Conservation (phyloP, 2,797 vertebrate species). For the Salmo trutta region DNA sequence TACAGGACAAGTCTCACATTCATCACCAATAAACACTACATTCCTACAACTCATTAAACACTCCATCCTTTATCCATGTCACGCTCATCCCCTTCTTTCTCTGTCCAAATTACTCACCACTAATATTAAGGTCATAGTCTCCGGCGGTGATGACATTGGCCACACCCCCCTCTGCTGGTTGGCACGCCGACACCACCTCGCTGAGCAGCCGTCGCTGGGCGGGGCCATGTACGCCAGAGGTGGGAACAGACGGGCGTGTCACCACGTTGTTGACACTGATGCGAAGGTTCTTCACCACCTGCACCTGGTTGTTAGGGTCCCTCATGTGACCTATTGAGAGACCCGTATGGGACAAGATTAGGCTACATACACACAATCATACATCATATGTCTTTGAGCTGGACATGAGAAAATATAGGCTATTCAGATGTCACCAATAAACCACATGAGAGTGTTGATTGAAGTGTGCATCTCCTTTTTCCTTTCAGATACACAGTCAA, state of each 20-base stretch:
- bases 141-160: constrained; percentile 88
- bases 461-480: too few relatives aligned
- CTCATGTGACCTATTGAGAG: constrained; percentile 86
- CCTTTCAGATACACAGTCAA: too few relatives aligned
- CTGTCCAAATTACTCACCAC: constrained; percentile 78
- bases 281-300: constrained; percentile 93
- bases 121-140: constrained; percentile 95
- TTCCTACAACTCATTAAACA: neutral
- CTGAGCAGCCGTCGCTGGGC: constrained; percentile 76
- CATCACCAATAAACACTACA: neutral
- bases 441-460: too few relatives aligned
- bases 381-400: too few relatives aligned
- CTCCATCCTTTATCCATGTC: neutral
- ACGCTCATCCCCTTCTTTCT: neutral
- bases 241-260: constrained; percentile 72
- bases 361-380: too few relatives aligned
- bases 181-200: constrained; percentile 89
- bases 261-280: constrained; percentile 89
- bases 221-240: constrained; percentile 63
- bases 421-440: too few relatives aligned
- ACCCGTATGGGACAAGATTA: too few relatives aligned
- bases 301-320: constrained; percentile 96
- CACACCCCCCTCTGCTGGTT: constrained; percentile 87
- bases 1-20: neutral
- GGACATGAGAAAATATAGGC: too few relatives aligned